phyloP scores from a whole-genome alignment of 2,888 invertebrate genomes.

The Apodemia duryi region DNA sequence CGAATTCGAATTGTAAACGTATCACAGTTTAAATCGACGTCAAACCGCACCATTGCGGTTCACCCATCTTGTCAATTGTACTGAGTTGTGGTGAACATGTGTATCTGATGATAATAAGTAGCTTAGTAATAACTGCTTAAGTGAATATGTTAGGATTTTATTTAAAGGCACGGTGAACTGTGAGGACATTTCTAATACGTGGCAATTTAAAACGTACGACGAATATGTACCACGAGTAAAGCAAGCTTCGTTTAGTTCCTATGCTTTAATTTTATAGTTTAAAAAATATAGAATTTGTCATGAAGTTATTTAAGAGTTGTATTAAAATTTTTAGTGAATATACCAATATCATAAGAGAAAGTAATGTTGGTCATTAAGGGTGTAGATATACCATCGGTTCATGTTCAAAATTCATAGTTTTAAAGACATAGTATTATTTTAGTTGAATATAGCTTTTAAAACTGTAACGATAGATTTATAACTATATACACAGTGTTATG shows the following conservation, averaged over 20 bases:
- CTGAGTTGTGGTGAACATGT: slow-evolving; percentile 43
- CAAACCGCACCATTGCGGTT: slow-evolving; percentile 26
- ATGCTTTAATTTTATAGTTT: slow-evolving; percentile 41
- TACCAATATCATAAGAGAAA: slow-evolving; percentile 8
- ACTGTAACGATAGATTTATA: slow-evolving; percentile 45
- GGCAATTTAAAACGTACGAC: slow-evolving; percentile 47
- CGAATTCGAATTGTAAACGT: slow-evolving; percentile 68
- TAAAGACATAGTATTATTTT: slow-evolving; percentile 30
- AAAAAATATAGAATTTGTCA: slow-evolving; percentile 5
- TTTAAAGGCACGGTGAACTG: slow-evolving; percentile 40
- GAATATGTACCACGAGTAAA: slow-evolving; percentile 53
- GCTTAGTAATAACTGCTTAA: slow-evolving; percentile 42
- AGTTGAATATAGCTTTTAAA: slow-evolving; percentile 43
- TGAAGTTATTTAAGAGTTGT: slow-evolving; percentile 14
- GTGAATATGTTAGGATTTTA: slow-evolving; percentile 29
- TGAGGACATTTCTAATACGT: slow-evolving; percentile 40
- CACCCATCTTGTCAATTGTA: slow-evolving; percentile 47
- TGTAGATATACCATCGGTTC: slow-evolving; percentile 13
- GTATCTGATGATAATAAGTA: slow-evolving; percentile 43
- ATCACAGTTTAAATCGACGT: slow-evolving; percentile 4
- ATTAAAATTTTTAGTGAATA: slow-evolving; percentile 14
- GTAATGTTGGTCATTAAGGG: slow-evolving; percentile 13
- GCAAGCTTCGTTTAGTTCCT: slow-evolving; percentile 74
- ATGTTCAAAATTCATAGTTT: slow-evolving; percentile 8
- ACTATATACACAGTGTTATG: slow-evolving; percentile 22